phyloP scores from a whole-genome alignment of 2,888 invertebrate genomes.

The Hydropsyche betteni region DNA sequence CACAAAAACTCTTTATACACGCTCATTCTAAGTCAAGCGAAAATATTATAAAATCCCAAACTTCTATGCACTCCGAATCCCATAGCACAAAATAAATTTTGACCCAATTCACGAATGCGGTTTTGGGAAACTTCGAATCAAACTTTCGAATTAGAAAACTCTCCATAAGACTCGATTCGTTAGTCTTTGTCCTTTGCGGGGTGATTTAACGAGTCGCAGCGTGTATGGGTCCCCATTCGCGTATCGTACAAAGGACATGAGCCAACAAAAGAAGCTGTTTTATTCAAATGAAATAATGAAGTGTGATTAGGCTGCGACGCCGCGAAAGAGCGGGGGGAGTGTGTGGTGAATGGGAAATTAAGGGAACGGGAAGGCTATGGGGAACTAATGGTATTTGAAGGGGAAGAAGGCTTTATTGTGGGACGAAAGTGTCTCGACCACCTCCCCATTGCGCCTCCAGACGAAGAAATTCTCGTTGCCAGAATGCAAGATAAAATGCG shows the following conservation, averaged over 20 bases:
- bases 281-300: constrained; percentile 50
- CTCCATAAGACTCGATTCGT: neutral
- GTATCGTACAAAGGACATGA: constrained; percentile 43
- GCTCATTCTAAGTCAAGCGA: too few relatives aligned
- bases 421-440: neutral
- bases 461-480: neutral
- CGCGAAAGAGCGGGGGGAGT: constrained; percentile 24
- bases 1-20: too few relatives aligned
- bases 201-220: constrained; percentile 32
- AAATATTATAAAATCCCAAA: too few relatives aligned
- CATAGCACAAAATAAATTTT: too few relatives aligned
- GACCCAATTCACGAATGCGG: too few relatives aligned
- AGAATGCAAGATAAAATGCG: constrained; percentile 14
- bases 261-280: constrained; percentile 47
- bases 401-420: constrained; percentile 18
- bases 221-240: constrained; percentile 34
- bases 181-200: constrained; percentile 13
- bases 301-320: constrained; percentile 48
- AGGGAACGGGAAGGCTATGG: too few relatives aligned
- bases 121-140: too few relatives aligned
- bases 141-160: constrained; percentile 5
- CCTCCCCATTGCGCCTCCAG: neutral
- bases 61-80: too few relatives aligned
- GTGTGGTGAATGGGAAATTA: too few relatives aligned
- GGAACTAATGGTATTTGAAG: too few relatives aligned